These are phyloP conservation scores for Malurus alboscapulatus DNA, from an alignment of 2,113 vertebrate genomes.

Conservation along the genomic window DNA sequence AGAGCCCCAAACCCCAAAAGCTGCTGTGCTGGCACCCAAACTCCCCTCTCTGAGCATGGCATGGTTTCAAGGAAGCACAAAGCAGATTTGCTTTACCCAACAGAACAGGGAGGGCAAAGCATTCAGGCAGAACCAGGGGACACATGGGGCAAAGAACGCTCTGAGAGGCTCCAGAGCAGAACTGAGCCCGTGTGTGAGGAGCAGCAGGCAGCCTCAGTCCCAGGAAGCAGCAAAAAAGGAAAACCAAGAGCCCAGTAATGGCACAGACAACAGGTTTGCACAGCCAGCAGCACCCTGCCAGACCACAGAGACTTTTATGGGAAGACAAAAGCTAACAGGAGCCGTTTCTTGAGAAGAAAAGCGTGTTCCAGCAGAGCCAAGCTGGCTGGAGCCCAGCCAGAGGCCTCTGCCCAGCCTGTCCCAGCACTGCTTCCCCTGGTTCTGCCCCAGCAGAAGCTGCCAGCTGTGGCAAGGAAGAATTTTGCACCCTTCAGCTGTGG, in stretches of 20 bases:
- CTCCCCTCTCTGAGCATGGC: fast-evolving
- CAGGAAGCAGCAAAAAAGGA: background rate
- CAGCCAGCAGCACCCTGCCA: background rate
- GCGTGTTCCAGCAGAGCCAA: background rate
- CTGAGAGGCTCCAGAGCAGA: background rate
- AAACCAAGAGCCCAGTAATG: background rate
- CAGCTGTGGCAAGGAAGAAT: background rate
- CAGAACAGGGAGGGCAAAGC: fast-evolving
- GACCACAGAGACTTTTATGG: background rate
- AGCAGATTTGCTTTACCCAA: background rate
- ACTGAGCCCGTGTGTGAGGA: background rate
- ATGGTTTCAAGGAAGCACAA: background rate
- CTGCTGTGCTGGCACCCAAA: background rate
- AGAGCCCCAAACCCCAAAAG: background rate
- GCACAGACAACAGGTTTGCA: background rate
- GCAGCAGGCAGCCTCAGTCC: background rate
- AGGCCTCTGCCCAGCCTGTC: background rate
- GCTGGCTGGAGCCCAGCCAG: background rate
- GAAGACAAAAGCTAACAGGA: background rate
- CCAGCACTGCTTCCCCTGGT: background rate
- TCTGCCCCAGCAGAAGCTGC: background rate
- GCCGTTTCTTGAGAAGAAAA: background rate
- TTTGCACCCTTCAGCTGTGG: background rate
- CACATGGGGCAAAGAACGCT: fast-evolving
- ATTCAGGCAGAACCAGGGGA: background rate